phyloP scores from a whole-genome alignment of 2,797 vertebrate genomes.

The Cygnus olor region DNA sequence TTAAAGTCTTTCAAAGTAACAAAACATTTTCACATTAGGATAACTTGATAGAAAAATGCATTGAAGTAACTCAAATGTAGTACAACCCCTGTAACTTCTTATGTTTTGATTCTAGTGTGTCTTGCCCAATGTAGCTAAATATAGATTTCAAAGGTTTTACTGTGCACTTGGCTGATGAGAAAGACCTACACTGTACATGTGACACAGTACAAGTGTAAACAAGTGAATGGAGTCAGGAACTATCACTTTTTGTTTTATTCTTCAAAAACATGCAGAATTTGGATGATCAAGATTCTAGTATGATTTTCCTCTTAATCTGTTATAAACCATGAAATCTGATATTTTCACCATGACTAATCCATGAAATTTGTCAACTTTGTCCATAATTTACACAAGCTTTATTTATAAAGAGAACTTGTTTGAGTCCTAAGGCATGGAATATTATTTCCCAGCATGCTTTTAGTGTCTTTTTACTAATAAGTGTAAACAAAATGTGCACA shows the following conservation, averaged over 20 bases:
- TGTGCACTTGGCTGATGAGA: neutral
- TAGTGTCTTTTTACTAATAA: constrained; percentile 55
- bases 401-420: constrained; percentile 64
- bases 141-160: neutral
- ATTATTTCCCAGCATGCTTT: constrained; percentile 66
- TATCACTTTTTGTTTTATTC: neutral
- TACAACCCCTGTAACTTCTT: neutral
- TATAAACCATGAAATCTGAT: constrained; percentile 79
- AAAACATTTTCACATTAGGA: neutral
- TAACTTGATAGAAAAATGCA: neutral
- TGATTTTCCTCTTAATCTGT: constrained; percentile 78
- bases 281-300: constrained; percentile 61
- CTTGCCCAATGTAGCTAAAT: neutral
- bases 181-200: neutral
- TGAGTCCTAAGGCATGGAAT: constrained; percentile 55
- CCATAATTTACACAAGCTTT: constrained; percentile 75
- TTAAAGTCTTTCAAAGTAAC: neutral
- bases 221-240: neutral
- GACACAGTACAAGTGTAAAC: neutral
- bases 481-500: constrained; percentile 45
- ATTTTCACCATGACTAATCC: constrained; percentile 79
- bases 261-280: constrained; percentile 27
- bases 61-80: neutral
- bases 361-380: constrained; percentile 81
- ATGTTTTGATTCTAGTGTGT: neutral